phyloP scores from a whole-genome alignment of 2,888 invertebrate species.

The Acronicta psi region DNA sequence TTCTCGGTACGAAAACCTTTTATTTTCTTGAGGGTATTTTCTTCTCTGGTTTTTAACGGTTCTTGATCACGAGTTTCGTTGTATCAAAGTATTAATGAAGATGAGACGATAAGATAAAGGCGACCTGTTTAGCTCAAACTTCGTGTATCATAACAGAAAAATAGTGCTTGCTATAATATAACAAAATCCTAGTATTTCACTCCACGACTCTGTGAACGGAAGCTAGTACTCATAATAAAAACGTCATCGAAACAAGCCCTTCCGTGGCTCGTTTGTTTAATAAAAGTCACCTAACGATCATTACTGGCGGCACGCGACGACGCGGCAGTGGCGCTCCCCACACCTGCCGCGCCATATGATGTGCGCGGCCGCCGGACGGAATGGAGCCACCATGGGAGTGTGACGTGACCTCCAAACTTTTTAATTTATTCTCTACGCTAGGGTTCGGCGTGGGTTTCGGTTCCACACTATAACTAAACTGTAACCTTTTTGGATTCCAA shows the following conservation, averaged over 20 bases:
- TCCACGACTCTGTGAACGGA: neutral
- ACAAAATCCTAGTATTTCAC: no score
- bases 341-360: conserved; percentile 71
- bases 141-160: neutral
- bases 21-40: no score
- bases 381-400: conserved; percentile 27
- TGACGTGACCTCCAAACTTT: conserved; percentile 60
- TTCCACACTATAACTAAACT: no score
- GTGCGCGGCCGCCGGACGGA: conserved; percentile 62
- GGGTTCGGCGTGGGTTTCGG: conserved; percentile 13
- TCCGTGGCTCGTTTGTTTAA: conserved; percentile 28
- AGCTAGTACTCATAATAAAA: conserved; percentile 16
- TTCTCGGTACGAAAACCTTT: no score
- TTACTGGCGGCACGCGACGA: conserved; percentile 43
- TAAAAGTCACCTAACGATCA: conserved; percentile 42
- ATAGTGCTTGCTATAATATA: neutral
- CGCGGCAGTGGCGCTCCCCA: conserved; percentile 32
- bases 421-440: conserved; percentile 48
- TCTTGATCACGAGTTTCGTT: no score
- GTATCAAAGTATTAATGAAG: no score
- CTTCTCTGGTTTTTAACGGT: no score
- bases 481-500: no score
- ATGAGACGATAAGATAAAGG: no score
- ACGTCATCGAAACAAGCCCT: conserved; percentile 32
- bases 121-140: neutral